phyloP scores from a whole-genome alignment of 2,113 vertebrate genomes.

The Tachysurus fulvidraco region DNA sequence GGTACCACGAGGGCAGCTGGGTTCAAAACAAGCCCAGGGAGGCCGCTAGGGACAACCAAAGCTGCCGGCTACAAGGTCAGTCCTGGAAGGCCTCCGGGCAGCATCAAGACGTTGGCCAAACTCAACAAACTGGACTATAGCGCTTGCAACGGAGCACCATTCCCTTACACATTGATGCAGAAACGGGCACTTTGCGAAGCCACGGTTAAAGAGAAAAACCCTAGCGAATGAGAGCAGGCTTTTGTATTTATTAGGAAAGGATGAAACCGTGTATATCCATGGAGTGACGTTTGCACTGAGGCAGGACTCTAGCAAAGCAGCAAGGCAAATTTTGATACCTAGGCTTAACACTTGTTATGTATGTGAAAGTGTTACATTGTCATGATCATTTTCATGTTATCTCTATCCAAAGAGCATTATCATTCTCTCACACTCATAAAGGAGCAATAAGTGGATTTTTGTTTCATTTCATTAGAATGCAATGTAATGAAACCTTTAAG shows the following conservation, averaged over 20 bases:
- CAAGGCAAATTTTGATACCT: slow-evolving; percentile 50
- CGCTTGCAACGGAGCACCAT: slow-evolving; percentile 80
- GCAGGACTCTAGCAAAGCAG: slow-evolving; percentile 15
- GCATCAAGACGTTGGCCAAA: slow-evolving; percentile 94
- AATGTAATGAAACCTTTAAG: not conserved
- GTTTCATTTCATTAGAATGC: not conserved
- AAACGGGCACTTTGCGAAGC: slow-evolving; percentile 86
- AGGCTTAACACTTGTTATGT: slow-evolving; percentile 41
- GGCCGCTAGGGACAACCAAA: slow-evolving; percentile 96
- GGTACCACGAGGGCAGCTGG: slow-evolving; percentile 97
- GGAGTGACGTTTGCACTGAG: slow-evolving; percentile 34
- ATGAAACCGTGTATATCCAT: slow-evolving; percentile 52
- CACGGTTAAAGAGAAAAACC: slow-evolving; percentile 81
- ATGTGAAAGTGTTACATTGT: slow-evolving; percentile 49
- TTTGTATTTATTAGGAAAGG: slow-evolving; percentile 46
- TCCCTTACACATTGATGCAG: slow-evolving; percentile 88
- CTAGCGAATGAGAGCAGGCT: slow-evolving; percentile 73
- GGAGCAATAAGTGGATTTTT: slow-evolving; percentile 39
- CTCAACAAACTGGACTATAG: slow-evolving; percentile 89
- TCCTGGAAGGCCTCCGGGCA: slow-evolving; percentile 95
- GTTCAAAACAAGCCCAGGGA: slow-evolving; percentile 98
- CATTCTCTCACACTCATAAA: slow-evolving; percentile 46
- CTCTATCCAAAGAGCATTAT: slow-evolving; percentile 57
- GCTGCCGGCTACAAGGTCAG: slow-evolving; percentile 98
- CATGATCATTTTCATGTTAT: slow-evolving; percentile 55